These are phyloP conservation scores for Lagodon rhomboides DNA, from an alignment of 2,797 vertebrate species.

Conservation along the genomic window DNA sequence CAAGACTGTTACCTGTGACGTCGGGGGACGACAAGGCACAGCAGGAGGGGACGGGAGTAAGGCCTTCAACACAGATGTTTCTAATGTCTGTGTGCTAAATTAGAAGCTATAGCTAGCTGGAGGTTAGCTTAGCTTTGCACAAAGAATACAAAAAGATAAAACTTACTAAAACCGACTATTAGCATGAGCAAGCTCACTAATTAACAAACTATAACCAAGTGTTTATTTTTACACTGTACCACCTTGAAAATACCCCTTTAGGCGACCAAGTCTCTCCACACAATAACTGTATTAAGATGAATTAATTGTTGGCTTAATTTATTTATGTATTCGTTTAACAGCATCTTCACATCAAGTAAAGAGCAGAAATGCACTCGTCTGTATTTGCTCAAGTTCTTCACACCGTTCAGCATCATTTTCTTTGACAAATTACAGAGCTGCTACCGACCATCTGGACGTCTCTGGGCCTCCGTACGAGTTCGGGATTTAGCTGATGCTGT, in stretches of 20 bases:
- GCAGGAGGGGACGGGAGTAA: too few relatives aligned
- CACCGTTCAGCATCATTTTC: slow-evolving; percentile 60
- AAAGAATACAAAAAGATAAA: background rate
- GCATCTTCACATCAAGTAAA: background rate
- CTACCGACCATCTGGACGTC: slow-evolving; percentile 64
- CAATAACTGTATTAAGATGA: slow-evolving; percentile 1
- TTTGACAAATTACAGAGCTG: slow-evolving; percentile 55
- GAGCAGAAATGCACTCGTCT: slow-evolving; percentile 19
- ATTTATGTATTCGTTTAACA: background rate
- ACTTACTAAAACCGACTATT: too few relatives aligned
- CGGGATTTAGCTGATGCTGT: slow-evolving; percentile 51
- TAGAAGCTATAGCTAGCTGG: background rate
- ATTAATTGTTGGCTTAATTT: background rate
- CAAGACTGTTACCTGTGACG: too few relatives aligned
- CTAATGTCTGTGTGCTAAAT: too few relatives aligned
- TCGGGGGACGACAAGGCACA: too few relatives aligned
- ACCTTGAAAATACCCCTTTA: too few relatives aligned
- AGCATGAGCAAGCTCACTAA: background rate
- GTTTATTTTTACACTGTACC: too few relatives aligned
- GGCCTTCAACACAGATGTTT: too few relatives aligned
- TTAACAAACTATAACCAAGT: too few relatives aligned
- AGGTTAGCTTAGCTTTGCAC: background rate
- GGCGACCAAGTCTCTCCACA: background rate
- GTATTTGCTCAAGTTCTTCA: slow-evolving; percentile 51
- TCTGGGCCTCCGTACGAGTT: slow-evolving; percentile 44